These are phyloP conservation scores for Drosophila sp. DNA, from an alignment of 1,140 invertebrate species.

Conservation along the genomic window DNA sequence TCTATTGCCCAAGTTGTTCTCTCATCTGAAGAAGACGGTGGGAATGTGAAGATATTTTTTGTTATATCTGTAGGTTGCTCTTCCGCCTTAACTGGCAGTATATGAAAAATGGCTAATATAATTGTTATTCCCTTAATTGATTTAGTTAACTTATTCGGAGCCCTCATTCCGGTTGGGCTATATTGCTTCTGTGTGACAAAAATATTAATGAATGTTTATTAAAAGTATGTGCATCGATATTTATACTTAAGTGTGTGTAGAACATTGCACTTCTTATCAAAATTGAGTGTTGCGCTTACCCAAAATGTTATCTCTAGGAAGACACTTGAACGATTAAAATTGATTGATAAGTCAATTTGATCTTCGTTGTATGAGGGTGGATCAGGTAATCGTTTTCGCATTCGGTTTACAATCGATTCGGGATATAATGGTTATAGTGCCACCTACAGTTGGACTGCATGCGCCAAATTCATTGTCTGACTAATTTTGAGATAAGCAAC, in stretches of 20 bases:
- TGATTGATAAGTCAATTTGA: slow-evolving; percentile 33
- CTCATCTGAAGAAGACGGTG: no score
- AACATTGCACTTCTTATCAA: slow-evolving; percentile 37
- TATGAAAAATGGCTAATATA: not conserved
- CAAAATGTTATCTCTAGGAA: slow-evolving; percentile 43
- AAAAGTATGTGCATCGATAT: slow-evolving; percentile 24
- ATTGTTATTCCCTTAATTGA: not conserved
- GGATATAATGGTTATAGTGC: not conserved
- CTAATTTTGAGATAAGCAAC: no score
- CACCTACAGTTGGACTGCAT: not conserved
- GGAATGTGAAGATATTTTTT: no score
- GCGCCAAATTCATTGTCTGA: no score
- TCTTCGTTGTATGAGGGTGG: slow-evolving; percentile 12
- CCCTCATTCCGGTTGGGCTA: not conserved
- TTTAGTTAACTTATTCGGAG: not conserved
- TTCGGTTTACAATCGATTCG: not conserved
- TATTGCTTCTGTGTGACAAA: not conserved
- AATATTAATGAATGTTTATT: slow-evolving; percentile 22
- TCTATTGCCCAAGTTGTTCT: no score
- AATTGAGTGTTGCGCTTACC: slow-evolving; percentile 14
- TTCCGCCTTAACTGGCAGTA: not conserved
- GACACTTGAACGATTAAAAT: slow-evolving; percentile 24
- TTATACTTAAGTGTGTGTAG: slow-evolving; percentile 30
- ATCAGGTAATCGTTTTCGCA: not conserved
- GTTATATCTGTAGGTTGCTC: no score